phyloP scores from a whole-genome alignment of 92 coral and sea anemone genomes.

The Zoanthus sociatus region DNA sequence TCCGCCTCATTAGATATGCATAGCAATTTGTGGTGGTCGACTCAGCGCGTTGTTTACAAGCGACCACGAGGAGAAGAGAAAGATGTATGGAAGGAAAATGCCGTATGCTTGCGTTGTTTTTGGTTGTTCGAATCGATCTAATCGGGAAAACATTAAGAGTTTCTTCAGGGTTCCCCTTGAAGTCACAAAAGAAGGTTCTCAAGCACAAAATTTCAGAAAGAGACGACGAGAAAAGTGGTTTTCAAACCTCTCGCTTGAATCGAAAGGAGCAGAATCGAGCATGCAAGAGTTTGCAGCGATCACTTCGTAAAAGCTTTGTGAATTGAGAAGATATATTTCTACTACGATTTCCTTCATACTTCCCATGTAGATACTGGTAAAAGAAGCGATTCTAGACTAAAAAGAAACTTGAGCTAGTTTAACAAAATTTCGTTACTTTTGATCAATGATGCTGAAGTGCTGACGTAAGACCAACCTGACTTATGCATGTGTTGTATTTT shows the following conservation, averaged over 20 bases:
- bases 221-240: conserved; percentile 7
- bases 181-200: not conserved
- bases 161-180: not conserved
- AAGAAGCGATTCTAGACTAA: conserved; percentile 5
- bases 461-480: not conserved
- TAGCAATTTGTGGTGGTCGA: not conserved
- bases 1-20: conserved; percentile 4
- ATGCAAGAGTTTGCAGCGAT: conserved; percentile 11
- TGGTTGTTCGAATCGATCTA: not conserved
- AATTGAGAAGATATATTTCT: conserved; percentile 10
- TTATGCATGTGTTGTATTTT: not conserved
- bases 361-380: conserved; percentile 7
- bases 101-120: not conserved
- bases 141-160: not conserved
- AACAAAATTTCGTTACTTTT: conserved; percentile 5
- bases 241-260: no score
- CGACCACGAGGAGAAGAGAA: not conserved
- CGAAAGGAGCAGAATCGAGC: not conserved
- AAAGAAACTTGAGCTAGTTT: not conserved
- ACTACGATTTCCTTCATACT: not conserved
- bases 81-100: not conserved
- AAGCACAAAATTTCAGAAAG: not conserved
- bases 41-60: not conserved
- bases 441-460: conserved; percentile 12
- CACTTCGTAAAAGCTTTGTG: conserved; percentile 1